Evolutionary conservation across 2,888 invertebrate genomes (phyloP), one percentile per base, ranked within the genome.

Genomic region (Smittia aterrima): DNA sequence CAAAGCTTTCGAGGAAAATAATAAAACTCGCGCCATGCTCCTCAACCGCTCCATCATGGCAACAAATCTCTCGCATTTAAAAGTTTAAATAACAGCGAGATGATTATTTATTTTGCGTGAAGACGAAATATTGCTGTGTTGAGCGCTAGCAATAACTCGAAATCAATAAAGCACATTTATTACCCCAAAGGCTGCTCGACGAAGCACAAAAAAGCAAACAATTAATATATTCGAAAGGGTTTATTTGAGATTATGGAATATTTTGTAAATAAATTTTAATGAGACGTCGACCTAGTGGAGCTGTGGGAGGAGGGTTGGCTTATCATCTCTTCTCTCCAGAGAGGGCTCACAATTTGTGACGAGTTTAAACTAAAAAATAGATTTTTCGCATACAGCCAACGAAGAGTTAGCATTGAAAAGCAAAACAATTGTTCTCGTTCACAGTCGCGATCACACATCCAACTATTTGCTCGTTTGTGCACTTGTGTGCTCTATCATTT

Each of bases 181-280:
- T 32, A 32, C 32, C 32, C 16, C n/a, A 11, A 47, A 47, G 11
- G 16, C 47, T 47, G 47, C 32, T 32, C 32, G 4, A 32, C 47
- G 47, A 47, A 47, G 47, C 11, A 47, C n/a, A 47, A 47, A n/a
- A 47, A 47, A 47, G 16, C 11, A 47, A 47, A 47, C 47, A 58
- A 58, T 58, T 58, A 58, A 58, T 58, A n/a, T n/a, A 58, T 58
- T 58, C 58, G n/a, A 58, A 58, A n/a, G 22, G 18, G 58, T 20
- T 22, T 9, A 9, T 18, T 58, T 58, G 9, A 18, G 20, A 58
- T 20, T 9, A 58, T 58, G 58, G 20, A 58, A 40, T 2, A 67
- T 67, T 32, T 38, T n/a, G 20, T 11, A 38, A 67, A 67, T 67
- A 67, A 67, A 67, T 67, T 40, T 67, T 67, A 67, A 67, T 67